Percentiles rank a stretch among this genome's conserved stretches.
phyloP scores from a whole-genome alignment of 30 jellyfish, hydroid and myxozoan genomes.

The Aurelia coerulea region DNA sequence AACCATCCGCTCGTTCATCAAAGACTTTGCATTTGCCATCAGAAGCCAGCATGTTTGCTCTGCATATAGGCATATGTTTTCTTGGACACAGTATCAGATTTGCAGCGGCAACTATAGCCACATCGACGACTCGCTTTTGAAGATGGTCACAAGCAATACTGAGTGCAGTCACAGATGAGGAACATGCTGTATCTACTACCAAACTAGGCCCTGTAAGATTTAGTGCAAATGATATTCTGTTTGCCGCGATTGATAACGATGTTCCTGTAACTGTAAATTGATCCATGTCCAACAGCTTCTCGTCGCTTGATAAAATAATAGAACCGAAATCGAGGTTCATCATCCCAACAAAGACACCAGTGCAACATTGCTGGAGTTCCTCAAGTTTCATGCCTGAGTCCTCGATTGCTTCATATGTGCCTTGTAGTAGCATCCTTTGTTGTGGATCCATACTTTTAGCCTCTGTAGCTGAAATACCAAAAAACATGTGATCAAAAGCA shows the following conservation, averaged over 20 bases:
- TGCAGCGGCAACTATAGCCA: constrained; percentile 72
- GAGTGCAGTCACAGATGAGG: constrained; percentile 65
- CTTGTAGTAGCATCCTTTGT: constrained; percentile 63
- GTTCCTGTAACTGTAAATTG: constrained; percentile 78
- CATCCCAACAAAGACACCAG: constrained; percentile 74
- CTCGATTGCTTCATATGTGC: constrained; percentile 65
- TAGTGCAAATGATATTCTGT: constrained; percentile 65
- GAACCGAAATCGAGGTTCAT: constrained; percentile 78
- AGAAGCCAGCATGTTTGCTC: constrained; percentile 77
- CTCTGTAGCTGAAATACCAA: constrained; percentile 73
- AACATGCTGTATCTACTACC: constrained; percentile 74
- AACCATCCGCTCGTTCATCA: constrained; percentile 71
- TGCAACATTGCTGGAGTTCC: constrained; percentile 57
- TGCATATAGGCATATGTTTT: constrained; percentile 66
- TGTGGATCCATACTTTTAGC: constrained; percentile 82
- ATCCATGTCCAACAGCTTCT: constrained; percentile 36
- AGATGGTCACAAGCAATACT: constrained; percentile 71
- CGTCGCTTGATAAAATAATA: constrained; percentile 52
- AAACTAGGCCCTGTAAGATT: constrained; percentile 70
- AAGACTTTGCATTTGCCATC: constrained; percentile 80
- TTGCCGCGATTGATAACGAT: constrained; percentile 69
- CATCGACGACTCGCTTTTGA: constrained; percentile 43
- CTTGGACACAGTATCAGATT: constrained; percentile 65
- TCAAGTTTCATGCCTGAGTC: constrained; percentile 77
- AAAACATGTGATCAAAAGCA: constrained; percentile 53